phyloP scores from a whole-genome alignment of 2,888 invertebrate species.

The Drosophila pseudotakahashii region DNA sequence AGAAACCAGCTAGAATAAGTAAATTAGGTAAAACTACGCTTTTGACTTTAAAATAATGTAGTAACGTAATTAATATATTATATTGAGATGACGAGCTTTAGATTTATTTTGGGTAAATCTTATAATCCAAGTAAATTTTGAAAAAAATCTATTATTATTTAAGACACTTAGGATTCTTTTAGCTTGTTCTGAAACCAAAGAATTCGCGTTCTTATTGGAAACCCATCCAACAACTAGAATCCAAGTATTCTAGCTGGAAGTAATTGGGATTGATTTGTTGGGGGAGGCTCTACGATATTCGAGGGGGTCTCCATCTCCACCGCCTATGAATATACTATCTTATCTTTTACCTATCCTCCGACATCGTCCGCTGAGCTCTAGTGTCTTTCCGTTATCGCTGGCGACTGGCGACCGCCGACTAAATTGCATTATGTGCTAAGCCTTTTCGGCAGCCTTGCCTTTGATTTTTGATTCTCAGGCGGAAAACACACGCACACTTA shows the following conservation, averaged over 20 bases:
- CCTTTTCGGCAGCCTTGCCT: constrained; percentile 70
- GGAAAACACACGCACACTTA: constrained; percentile 25
- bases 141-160: too few relatives aligned
- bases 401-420: constrained; percentile 51
- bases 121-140: too few relatives aligned
- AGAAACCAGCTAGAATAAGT: background rate
- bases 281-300: background rate
- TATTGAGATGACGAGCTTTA: too few relatives aligned
- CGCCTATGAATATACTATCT: background rate
- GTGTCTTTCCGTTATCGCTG: constrained; percentile 36
- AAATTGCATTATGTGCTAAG: constrained; percentile 79
- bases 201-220: background rate
- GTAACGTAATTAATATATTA: too few relatives aligned
- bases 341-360: constrained; percentile 43
- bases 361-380: constrained; percentile 24
- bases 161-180: too few relatives aligned
- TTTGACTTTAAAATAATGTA: background rate
- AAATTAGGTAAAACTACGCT: too few relatives aligned
- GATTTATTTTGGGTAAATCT: too few relatives aligned
- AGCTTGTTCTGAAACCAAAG: background rate
- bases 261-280: background rate
- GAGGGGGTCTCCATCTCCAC: background rate
- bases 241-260: background rate
- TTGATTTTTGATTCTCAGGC: constrained; percentile 64
- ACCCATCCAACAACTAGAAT: too few relatives aligned